Percentiles rank a stretch among this genome's conserved stretches.
Conservation (phyloP, 2,113 vertebrate genomes). For the Xiphias gladius region DNA sequence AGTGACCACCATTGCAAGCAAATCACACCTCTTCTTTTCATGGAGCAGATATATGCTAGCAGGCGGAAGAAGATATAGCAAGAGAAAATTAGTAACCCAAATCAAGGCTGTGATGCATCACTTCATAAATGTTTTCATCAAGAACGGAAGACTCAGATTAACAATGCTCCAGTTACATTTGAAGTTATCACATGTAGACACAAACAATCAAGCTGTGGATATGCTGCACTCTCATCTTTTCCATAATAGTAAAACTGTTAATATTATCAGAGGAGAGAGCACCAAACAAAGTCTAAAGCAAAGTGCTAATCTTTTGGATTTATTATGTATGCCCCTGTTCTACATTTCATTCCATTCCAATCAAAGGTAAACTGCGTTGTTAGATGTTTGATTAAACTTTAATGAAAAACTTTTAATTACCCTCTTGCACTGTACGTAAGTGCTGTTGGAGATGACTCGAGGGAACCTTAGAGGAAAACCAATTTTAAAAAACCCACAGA, state of each 20-base stretch:
- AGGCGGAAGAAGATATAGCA: background rate
- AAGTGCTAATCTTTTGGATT: constrained; percentile 54
- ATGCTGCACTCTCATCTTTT: constrained; percentile 40
- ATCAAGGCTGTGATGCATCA: constrained; percentile 35
- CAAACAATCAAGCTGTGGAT: constrained; percentile 61
- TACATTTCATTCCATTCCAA: constrained; percentile 62
- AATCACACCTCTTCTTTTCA: background rate
- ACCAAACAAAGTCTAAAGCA: constrained; percentile 34
- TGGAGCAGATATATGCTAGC: constrained; percentile 12
- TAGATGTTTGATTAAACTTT: constrained; percentile 69
- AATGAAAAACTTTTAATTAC: constrained; percentile 77
- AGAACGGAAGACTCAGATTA: constrained; percentile 64
- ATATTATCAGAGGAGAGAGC: constrained; percentile 1
- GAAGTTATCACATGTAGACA: constrained; percentile 71
- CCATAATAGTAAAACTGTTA: constrained; percentile 38
- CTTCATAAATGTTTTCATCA: constrained; percentile 55
- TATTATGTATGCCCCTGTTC: constrained; percentile 34
- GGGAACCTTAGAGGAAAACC: constrained; percentile 47
- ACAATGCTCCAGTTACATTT: constrained; percentile 70
- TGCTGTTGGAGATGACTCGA: constrained; percentile 29
- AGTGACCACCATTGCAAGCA: background rate
- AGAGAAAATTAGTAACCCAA: constrained; percentile 51
- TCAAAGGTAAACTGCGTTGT: constrained; percentile 54
- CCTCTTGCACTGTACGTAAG: constrained; percentile 33
- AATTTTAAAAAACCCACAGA: constrained; percentile 70